Evolutionary conservation across 1,140 invertebrate species (phyloP).

Genomic region (Monomorium pharaonis): DNA sequence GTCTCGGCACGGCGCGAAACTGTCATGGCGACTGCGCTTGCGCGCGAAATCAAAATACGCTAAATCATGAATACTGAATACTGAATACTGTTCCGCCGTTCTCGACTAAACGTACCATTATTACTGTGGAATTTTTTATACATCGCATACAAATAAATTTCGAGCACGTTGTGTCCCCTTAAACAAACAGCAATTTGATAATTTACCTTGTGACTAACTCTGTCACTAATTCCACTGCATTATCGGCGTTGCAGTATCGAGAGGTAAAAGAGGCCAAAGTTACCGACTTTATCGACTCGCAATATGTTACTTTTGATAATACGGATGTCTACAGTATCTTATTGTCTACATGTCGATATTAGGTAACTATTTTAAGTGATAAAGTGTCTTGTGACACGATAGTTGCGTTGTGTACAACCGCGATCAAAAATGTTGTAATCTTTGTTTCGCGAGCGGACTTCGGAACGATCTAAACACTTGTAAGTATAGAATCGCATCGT

Average conservation of each 20-base stretch:
- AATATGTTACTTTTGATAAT: not conserved
- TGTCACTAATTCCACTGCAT: not conserved
- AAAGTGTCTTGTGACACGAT: not conserved
- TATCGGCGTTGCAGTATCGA: not conserved
- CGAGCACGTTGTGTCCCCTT: too few relatives aligned
- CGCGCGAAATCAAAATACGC: not conserved
- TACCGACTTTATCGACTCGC: not conserved
- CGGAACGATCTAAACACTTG: not conserved
- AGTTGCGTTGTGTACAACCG: not conserved
- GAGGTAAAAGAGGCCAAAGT: not conserved
- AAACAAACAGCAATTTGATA: not conserved
- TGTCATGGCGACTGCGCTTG: not conserved
- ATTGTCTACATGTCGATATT: not conserved
- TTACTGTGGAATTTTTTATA: not conserved
- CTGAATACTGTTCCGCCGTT: too few relatives aligned
- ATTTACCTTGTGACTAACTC: too few relatives aligned
- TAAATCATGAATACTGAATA: too few relatives aligned
- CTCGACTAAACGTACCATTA: not conserved
- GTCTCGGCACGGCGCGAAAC: not conserved
- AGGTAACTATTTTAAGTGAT: not conserved
- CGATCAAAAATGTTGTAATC: constrained; percentile 3
- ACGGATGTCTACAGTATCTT: not conserved
- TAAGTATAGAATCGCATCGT: not conserved
- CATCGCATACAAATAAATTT: not conserved
- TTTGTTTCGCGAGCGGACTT: not conserved